phyloP scores from a whole-genome alignment of 2,888 invertebrate species.

The Crioceris asparagi region DNA sequence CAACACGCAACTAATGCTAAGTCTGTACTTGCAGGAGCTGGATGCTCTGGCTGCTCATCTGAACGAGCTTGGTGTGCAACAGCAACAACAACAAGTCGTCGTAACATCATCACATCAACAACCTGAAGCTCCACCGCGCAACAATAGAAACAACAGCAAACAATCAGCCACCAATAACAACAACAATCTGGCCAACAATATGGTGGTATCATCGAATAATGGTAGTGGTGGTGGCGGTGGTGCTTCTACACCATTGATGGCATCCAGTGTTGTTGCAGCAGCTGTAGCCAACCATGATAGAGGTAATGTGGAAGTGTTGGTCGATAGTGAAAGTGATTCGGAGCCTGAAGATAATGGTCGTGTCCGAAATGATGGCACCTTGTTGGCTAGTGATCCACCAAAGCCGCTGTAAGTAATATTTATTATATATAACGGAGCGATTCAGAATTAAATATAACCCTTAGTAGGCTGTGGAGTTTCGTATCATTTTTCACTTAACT shows the following conservation, averaged over 20 bases:
- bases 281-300: slow-evolving; percentile 28
- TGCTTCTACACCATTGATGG: slow-evolving; percentile 28
- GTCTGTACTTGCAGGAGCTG: slow-evolving; percentile 62
- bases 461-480: too few relatives aligned
- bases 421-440: not conserved
- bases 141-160: slow-evolving; percentile 38
- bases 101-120: too few relatives aligned
- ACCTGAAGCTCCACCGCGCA: slow-evolving; percentile 62
- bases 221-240: slow-evolving; percentile 5
- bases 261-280: slow-evolving; percentile 7
- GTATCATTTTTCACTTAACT: too few relatives aligned
- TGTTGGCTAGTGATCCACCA: slow-evolving; percentile 92
- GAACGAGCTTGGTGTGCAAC: slow-evolving; percentile 78
- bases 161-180: slow-evolving; percentile 29
- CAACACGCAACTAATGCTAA: not conserved
- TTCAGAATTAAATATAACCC: too few relatives aligned
- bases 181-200: slow-evolving; percentile 32
- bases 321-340: slow-evolving; percentile 70
- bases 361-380: slow-evolving; percentile 83
- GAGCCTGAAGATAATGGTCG: slow-evolving; percentile 71
- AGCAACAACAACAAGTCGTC: slow-evolving; percentile 21
- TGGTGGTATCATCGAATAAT: slow-evolving; percentile 31
- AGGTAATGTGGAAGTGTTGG: slow-evolving; percentile 35
- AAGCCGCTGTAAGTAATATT: slow-evolving; percentile 92
- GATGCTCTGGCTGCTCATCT: slow-evolving; percentile 93